phyloP scores from a whole-genome alignment of 2,113 vertebrate genomes.

The Muntiacus reevesi region DNA sequence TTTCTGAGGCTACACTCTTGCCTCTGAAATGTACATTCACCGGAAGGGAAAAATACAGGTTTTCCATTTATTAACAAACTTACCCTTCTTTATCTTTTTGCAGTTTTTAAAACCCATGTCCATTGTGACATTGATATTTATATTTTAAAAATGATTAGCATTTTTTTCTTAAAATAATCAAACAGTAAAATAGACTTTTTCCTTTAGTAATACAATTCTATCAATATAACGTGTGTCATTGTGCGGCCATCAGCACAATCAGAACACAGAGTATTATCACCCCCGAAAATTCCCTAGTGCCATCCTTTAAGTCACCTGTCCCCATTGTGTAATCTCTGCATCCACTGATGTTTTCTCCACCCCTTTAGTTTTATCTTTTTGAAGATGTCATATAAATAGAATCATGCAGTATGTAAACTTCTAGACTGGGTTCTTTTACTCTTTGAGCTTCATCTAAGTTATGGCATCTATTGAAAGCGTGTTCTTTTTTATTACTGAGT shows the following conservation, averaged over 20 bases:
- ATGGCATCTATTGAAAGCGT: not conserved
- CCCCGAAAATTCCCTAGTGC: not conserved
- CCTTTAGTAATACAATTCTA: not conserved
- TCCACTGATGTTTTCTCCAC: not conserved
- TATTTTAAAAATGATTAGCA: not conserved
- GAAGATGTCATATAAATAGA: not conserved
- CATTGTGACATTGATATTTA: not conserved
- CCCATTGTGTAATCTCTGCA: not conserved
- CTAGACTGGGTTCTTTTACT: not conserved
- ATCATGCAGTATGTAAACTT: not conserved
- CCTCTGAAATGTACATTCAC: constrained; percentile 6
- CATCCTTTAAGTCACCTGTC: not conserved
- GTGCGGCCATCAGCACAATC: not conserved
- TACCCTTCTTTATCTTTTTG: not conserved
- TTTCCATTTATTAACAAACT: not conserved
- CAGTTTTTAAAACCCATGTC: not conserved
- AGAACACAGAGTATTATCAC: not conserved
- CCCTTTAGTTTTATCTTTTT: not conserved
- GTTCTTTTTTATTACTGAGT: constrained; percentile 31
- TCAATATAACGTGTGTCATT: not conserved
- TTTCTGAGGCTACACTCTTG: constrained; percentile 40
- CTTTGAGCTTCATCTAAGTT: not conserved
- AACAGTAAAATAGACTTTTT: not conserved
- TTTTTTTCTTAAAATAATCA: not conserved
- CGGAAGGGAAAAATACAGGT: not conserved